Evolutionary conservation across 2,113 vertebrate species (phyloP).

Genomic region (Ctenodactylus gundi): DNA sequence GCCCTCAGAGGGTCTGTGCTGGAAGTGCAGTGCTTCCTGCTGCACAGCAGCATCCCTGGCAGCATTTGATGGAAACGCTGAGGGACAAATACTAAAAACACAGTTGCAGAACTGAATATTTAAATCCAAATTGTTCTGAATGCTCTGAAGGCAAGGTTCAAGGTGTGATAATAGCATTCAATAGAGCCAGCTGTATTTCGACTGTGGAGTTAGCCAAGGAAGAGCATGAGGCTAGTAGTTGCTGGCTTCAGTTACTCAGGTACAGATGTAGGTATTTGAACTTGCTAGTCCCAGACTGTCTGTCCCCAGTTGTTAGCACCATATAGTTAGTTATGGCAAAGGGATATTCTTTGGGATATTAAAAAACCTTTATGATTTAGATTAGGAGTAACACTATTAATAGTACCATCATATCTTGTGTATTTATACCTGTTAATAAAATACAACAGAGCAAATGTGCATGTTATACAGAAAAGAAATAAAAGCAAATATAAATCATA

Average conservation of each 20-base stretch:
- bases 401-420: constrained; percentile 19
- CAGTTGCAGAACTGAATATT: constrained; percentile 15
- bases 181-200: constrained; percentile 13
- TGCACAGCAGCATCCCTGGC: not conserved
- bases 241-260: not conserved
- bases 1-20: not conserved
- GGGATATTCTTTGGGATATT: not conserved
- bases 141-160: not conserved
- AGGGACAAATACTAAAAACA: constrained; percentile 11
- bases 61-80: not conserved
- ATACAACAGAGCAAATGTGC: not conserved
- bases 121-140: not conserved
- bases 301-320: not conserved
- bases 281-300: not conserved
- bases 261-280: not conserved
- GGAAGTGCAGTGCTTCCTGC: not conserved
- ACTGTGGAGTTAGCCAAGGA: not conserved
- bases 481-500: not conserved
- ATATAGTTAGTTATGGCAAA: not conserved
- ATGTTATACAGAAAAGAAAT: not conserved
- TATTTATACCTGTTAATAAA: not conserved
- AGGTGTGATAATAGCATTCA: not conserved
- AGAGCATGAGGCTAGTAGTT: constrained; percentile 21
- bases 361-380: not conserved
- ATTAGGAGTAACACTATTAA: not conserved